Percentiles rank a stretch among this genome's conserved stretches.
These are phyloP conservation scores for Natator depressus DNA, from an alignment of 2,113 vertebrate genomes.

Conservation along the genomic window DNA sequence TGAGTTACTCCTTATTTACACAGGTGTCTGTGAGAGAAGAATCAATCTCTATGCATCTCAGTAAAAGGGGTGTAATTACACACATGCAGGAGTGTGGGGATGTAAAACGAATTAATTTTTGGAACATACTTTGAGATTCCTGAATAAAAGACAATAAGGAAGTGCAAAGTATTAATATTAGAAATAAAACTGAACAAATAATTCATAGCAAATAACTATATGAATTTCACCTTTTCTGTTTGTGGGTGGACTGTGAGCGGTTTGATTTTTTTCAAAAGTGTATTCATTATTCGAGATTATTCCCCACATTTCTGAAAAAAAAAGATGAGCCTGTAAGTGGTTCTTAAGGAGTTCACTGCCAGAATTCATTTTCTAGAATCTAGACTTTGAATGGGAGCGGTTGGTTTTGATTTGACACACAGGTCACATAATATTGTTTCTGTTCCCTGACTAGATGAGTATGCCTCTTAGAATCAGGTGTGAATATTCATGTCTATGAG, in stretches of 20 bases:
- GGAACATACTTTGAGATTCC: neutral
- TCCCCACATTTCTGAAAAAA: neutral
- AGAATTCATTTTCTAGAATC: neutral
- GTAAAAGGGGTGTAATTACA: neutral
- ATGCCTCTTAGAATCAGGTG: neutral
- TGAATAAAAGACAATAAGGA: neutral
- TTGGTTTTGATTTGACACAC: slow-evolving; percentile 47
- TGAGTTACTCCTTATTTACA: neutral
- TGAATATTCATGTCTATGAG: neutral
- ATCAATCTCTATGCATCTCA: neutral
- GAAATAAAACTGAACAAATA: neutral
- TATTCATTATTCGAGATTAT: neutral
- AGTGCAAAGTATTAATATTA: neutral
- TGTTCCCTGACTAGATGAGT: neutral
- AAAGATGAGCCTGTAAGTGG: neutral
- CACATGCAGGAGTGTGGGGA: neutral
- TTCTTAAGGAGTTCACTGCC: slow-evolving; percentile 2
- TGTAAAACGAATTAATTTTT: neutral
- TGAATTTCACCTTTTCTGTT: neutral
- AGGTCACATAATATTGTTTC: slow-evolving; percentile 36
- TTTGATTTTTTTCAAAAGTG: neutral
- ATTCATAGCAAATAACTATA: accelerated
- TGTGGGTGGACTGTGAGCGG: neutral
- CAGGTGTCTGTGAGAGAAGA: neutral
- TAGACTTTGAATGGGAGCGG: neutral